Evolutionary conservation across 1,140 invertebrate species (phyloP), one percentile per base, ranked within the genome.

Genomic region (Piezodorus guildinii): DNA sequence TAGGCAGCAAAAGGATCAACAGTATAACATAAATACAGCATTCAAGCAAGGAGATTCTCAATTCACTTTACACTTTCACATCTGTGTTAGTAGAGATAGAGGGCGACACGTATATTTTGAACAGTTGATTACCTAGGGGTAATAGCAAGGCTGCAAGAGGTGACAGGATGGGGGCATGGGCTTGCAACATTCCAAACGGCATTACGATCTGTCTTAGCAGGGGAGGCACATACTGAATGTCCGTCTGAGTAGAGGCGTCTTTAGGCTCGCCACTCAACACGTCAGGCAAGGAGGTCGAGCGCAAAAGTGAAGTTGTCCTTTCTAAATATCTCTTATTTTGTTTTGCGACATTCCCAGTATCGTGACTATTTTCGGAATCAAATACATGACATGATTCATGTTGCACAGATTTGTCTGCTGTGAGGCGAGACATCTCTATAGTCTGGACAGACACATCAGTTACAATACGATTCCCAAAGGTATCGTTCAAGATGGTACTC

Each of bases 71-170:
- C 23, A 56, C 52, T 56, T 56, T 16, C 34, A 54, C 51, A 52
- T 63, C 27, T 9, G 14, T 56, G 62, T 21, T 62, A 60, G 30
- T 43, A 60, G 25, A 43, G 25, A 58, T 25, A 52, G 49, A 60
- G 4, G 21, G 16, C 43, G 16, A 30, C 3, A 45, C 8, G 19
- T 60, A 45, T 43, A 17, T 6, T 25, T 46, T 14, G 0, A 46
- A 62, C 60, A 44, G 12, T 58, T 34, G 6, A 19, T 69, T 68
- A 72, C 64, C 69, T 69, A 70, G 60, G 45, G 73, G 72, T 68
- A 68, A 69, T 63, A 74, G 65, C 34, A 75, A 69, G 25, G 72
- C 70, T 61, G 70, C 70, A 69, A 74, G 70, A 58, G 73, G 73
- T 58, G 74, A 73, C 66, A 70, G 23, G 49, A 71, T 45, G 62